Conservation (phyloP, 1,140 invertebrate genomes). For the Gyrodactylus bullatarudis region DNA sequence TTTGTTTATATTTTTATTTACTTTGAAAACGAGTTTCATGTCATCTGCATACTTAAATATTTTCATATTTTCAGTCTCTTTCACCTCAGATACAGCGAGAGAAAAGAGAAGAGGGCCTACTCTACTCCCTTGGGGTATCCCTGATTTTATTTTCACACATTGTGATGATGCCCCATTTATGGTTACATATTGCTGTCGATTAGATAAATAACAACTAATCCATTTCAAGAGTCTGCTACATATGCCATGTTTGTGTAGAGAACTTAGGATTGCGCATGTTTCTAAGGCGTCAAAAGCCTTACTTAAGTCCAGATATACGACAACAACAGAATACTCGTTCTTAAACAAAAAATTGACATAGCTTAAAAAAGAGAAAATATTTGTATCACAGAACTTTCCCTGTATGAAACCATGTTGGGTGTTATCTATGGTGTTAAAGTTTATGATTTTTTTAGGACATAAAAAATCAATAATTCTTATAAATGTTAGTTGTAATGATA, state of each 20-base stretch:
- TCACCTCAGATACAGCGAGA: not conserved
- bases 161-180: not conserved
- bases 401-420: too few relatives aligned
- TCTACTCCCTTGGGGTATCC: not conserved
- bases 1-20: not conserved
- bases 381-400: not conserved
- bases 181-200: not conserved
- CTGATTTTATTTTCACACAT: not conserved
- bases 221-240: not conserved
- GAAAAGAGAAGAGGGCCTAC: not conserved
- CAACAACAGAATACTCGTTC: not conserved
- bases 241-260: not conserved
- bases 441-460: too few relatives aligned
- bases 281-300: not conserved
- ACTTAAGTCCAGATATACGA: not conserved
- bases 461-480: too few relatives aligned
- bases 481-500: too few relatives aligned
- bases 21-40: not conserved
- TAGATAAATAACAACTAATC: not conserved
- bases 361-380: not conserved
- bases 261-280: not conserved
- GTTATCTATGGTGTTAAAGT: too few relatives aligned
- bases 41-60: not conserved
- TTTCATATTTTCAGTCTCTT: not conserved
- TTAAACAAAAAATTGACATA: not conserved